Conservation (phyloP, 2,888 invertebrate genomes). For the Drosophila picticornis region DNA sequence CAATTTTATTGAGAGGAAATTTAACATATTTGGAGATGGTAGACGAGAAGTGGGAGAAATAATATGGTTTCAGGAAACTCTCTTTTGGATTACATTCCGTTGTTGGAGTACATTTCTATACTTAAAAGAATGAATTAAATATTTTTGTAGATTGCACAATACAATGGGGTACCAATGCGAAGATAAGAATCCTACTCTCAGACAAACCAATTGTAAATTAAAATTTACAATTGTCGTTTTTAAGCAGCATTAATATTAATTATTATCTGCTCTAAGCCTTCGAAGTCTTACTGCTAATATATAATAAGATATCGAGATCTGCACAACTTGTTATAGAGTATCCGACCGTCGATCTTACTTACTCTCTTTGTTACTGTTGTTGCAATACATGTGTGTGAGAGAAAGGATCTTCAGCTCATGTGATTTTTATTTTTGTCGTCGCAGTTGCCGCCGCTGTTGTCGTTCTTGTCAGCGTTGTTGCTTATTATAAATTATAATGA, state of each 20-base stretch:
- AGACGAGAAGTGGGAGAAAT: background rate
- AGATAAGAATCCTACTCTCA: background rate
- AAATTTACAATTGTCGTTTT: background rate
- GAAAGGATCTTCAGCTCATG: conserved; percentile 60
- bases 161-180: background rate
- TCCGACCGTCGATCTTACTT: conserved; percentile 7
- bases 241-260: background rate
- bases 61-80: background rate
- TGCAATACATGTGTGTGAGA: conserved; percentile 32
- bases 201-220: background rate
- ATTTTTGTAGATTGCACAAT: background rate
- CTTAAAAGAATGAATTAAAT: background rate
- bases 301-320: background rate
- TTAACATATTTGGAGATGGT: background rate
- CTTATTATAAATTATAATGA: conserved; percentile 82
- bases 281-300: no score
- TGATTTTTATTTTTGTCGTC: conserved; percentile 46
- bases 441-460: conserved; percentile 43
- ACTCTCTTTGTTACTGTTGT: conserved; percentile 1
- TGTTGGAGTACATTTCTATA: no score
- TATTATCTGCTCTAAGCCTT: no score
- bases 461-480: conserved; percentile 74
- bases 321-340: background rate
- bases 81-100: background rate
- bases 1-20: background rate